Percentiles rank a stretch among this genome's conserved stretches.
phyloP scores from a whole-genome alignment of 2,888 invertebrate species.

The Tigriopus californicus region DNA sequence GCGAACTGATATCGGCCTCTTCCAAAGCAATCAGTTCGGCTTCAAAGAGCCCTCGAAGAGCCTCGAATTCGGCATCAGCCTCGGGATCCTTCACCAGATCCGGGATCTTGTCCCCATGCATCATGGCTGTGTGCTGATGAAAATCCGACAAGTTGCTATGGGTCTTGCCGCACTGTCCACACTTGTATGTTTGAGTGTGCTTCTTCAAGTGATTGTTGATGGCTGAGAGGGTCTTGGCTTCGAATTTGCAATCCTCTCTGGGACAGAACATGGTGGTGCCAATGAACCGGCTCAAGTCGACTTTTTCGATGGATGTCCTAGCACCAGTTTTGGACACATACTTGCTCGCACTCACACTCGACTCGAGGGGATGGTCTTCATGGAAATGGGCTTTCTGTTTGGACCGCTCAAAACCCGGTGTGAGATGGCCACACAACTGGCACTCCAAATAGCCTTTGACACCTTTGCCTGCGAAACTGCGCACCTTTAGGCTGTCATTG shows the following conservation, averaged over 20 bases:
- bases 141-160: not conserved
- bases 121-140: slow-evolving; percentile 8
- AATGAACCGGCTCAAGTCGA: not conserved
- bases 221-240: not conserved
- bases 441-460: slow-evolving; percentile 10
- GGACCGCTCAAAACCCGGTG: slow-evolving; percentile 11
- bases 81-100: slow-evolving; percentile 14
- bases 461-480: not conserved
- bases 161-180: slow-evolving; percentile 14
- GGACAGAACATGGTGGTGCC: slow-evolving; percentile 2
- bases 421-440: slow-evolving; percentile 9
- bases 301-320: not conserved
- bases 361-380: slow-evolving; percentile 14
- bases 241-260: not conserved
- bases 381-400: slow-evolving; percentile 13
- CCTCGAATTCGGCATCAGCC: slow-evolving; percentile 14
- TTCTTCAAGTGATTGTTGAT: slow-evolving; percentile 3
- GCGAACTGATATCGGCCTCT: no score
- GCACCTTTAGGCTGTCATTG: not conserved
- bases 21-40: not conserved
- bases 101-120: slow-evolving; percentile 14
- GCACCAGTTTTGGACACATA: not conserved
- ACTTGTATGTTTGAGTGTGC: slow-evolving; percentile 12
- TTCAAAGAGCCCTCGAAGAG: slow-evolving; percentile 9
- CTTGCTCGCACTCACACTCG: not conserved